phyloP scores from a whole-genome alignment of 2,888 invertebrate species.

The Drosophila paramelanica region DNA sequence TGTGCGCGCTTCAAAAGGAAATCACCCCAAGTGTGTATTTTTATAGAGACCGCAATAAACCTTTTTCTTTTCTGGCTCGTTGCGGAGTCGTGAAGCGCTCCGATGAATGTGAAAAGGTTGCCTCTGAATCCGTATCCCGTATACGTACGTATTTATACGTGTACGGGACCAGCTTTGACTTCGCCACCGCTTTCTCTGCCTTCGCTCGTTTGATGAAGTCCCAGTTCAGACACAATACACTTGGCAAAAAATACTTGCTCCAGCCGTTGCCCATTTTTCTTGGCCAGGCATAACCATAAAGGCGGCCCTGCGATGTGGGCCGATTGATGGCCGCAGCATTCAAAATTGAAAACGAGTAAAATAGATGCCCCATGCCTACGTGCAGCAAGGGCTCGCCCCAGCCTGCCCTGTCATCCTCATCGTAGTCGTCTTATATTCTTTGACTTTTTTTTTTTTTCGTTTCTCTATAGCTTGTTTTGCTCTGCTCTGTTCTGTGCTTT shows the following conservation, averaged over 20 bases:
- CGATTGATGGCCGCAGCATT: slow-evolving; percentile 72
- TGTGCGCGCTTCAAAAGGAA: slow-evolving; percentile 73
- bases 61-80: slow-evolving; percentile 66
- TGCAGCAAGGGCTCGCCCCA: slow-evolving; percentile 9
- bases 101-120: slow-evolving; percentile 60
- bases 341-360: slow-evolving; percentile 64
- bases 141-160: neutral
- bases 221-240: slow-evolving; percentile 73
- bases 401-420: slow-evolving; percentile 28
- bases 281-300: slow-evolving; percentile 71
- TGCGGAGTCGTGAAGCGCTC: slow-evolving; percentile 50
- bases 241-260: slow-evolving; percentile 38
- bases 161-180: neutral
- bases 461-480: no score
- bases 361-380: slow-evolving; percentile 18
- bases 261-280: slow-evolving; percentile 60
- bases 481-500: slow-evolving; percentile 53
- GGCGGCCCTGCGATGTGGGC: slow-evolving; percentile 57
- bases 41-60: slow-evolving; percentile 81
- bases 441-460: no score
- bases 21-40: slow-evolving; percentile 81
- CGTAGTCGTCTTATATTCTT: neutral
- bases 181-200: slow-evolving; percentile 16
- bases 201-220: slow-evolving; percentile 69
- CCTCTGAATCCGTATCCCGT: slow-evolving; percentile 37